phyloP scores from a whole-genome alignment of 2,113 vertebrate species.

The Eira barbara region DNA sequence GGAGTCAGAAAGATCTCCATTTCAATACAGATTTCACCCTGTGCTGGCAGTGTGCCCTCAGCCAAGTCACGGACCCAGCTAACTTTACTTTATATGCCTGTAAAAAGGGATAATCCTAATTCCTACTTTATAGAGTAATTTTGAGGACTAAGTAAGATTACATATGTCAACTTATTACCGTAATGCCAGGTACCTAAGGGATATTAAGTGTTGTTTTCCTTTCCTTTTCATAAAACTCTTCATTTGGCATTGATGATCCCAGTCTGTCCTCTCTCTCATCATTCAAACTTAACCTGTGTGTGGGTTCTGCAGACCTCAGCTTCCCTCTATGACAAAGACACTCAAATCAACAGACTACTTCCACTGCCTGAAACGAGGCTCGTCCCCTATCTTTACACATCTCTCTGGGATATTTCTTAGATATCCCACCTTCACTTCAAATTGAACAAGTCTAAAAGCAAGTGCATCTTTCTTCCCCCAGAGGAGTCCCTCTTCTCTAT shows the following conservation, averaged over 20 bases:
- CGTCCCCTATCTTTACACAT: too few relatives aligned
- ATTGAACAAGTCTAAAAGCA: background rate
- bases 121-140: background rate
- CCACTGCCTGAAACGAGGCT: background rate
- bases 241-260: background rate
- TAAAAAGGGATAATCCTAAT: background rate
- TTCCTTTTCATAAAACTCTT: background rate
- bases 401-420: background rate
- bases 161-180: background rate
- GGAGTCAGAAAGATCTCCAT: background rate
- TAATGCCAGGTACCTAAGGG: background rate
- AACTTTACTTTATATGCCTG: background rate
- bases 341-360: background rate
- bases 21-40: background rate
- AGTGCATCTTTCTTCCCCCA: background rate
- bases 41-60: background rate
- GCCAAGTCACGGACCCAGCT: background rate
- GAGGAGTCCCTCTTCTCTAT: background rate
- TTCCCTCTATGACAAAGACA: background rate
- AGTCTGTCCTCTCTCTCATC: background rate
- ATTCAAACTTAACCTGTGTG: background rate
- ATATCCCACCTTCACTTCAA: background rate
- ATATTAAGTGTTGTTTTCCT: background rate
- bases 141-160: background rate
- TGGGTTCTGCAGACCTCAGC: background rate